phyloP scores from a whole-genome alignment of 1,140 invertebrate genomes.

The Scaptomyza pallida region DNA sequence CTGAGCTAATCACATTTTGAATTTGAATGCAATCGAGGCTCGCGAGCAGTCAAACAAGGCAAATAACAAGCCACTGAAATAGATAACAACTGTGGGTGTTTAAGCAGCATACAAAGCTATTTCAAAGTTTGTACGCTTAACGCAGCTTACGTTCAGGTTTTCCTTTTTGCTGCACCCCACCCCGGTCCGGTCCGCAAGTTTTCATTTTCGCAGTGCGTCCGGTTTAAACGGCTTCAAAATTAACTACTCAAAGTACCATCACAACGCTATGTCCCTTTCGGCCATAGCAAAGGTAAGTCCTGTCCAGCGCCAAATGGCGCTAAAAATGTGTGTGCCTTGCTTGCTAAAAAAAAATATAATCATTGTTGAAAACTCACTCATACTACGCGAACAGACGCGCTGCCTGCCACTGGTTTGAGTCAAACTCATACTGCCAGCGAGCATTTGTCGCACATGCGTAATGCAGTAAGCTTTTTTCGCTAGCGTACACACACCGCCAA shows the following conservation, averaged over 20 bases:
- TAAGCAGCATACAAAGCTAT: neutral
- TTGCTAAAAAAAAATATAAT: constrained; percentile 39
- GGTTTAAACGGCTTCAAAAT: constrained; percentile 83
- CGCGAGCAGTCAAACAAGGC: constrained; percentile 19
- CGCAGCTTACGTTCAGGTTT: constrained; percentile 2
- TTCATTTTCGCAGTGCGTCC: constrained; percentile 56
- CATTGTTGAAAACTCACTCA: constrained; percentile 66
- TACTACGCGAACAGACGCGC: constrained; percentile 28
- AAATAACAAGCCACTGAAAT: neutral
- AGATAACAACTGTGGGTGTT: neutral
- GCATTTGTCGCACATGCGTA: constrained; percentile 41
- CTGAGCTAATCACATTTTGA: constrained; percentile 42
- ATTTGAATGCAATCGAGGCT: constrained; percentile 63
- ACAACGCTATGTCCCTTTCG: constrained; percentile 84
- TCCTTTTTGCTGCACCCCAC: constrained; percentile 5
- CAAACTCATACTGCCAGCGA: constrained; percentile 54
- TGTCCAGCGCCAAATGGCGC: constrained; percentile 28
- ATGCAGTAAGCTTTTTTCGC: constrained; percentile 59
- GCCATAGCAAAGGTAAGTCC: constrained; percentile 84
- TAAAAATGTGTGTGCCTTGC: constrained; percentile 46
- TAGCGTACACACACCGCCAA: constrained; percentile 44
- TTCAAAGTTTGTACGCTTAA: neutral
- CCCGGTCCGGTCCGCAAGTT: constrained; percentile 25
- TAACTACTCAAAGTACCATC: constrained; percentile 84
- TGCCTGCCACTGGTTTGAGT: constrained; percentile 50